Evolutionary conservation across 2,113 vertebrate genomes (phyloP).

Genomic region (Gallinago paraguaiae): DNA sequence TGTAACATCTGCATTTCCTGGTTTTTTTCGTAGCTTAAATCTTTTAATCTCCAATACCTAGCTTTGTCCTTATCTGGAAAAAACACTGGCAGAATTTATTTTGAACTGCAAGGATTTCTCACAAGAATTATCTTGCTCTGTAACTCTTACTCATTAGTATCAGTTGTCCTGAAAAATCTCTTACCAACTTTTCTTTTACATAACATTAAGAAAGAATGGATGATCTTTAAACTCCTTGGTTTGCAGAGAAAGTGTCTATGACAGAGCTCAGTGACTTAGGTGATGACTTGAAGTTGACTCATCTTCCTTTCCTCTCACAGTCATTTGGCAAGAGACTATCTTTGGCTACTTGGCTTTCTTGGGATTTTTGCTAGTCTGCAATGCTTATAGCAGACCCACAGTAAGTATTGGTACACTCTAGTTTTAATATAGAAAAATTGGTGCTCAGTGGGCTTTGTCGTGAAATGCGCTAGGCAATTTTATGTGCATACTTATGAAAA

Average conservation of each 20-base stretch:
- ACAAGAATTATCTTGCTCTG: background rate
- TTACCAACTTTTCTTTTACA: fast-evolving
- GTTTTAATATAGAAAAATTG: background rate
- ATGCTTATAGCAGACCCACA: background rate
- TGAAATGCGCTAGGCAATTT: background rate
- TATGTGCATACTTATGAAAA: background rate
- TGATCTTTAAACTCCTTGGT: background rate
- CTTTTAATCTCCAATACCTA: background rate
- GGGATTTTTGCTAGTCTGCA: background rate
- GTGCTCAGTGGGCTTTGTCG: background rate
- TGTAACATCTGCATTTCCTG: background rate
- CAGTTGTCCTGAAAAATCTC: background rate
- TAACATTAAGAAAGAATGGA: background rate
- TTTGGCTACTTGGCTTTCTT: background rate
- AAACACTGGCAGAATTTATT: background rate
- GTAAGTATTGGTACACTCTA: background rate
- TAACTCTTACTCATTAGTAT: background rate
- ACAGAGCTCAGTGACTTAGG: background rate
- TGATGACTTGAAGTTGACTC: background rate
- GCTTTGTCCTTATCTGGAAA: background rate
- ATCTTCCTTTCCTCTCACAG: background rate
- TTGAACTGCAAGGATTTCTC: background rate
- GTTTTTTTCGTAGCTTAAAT: background rate
- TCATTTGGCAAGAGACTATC: background rate
- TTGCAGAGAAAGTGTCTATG: background rate